Conservation (phyloP, 1,140 invertebrate species). For the Drosophila mojavensis region DNA sequence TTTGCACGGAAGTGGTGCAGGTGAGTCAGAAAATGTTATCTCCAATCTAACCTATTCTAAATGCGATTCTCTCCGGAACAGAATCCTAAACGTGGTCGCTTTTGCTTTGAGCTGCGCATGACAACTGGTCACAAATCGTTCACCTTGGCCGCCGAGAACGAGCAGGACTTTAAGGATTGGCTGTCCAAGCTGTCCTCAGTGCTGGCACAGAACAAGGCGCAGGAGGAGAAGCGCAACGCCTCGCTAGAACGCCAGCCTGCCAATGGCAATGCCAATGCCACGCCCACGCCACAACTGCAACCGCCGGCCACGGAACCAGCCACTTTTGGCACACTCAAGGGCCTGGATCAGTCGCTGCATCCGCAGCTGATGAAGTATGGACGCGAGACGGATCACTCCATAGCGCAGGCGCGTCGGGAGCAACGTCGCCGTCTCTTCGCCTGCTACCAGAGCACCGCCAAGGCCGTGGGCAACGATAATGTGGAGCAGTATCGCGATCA, state of each 20-base stretch:
- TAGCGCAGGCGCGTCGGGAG: slow-evolving; percentile 91
- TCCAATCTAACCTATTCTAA: not conserved
- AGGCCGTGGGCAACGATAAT: slow-evolving; percentile 79
- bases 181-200: slow-evolving; percentile 89
- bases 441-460: slow-evolving; percentile 66
- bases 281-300: slow-evolving; percentile 78
- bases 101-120: slow-evolving; percentile 95
- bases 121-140: slow-evolving; percentile 92
- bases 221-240: slow-evolving; percentile 88
- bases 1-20: slow-evolving; percentile 93
- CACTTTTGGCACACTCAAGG: slow-evolving; percentile 90
- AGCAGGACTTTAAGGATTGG: slow-evolving; percentile 94
- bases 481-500: slow-evolving; percentile 89
- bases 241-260: slow-evolving; percentile 87
- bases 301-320: slow-evolving; percentile 66
- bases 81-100: slow-evolving; percentile 93
- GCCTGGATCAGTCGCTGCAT: slow-evolving; percentile 95
- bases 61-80: slow-evolving; percentile 74
- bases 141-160: slow-evolving; percentile 93
- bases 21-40: slow-evolving; percentile 84
- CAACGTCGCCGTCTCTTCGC: slow-evolving; percentile 89
- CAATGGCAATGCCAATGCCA: slow-evolving; percentile 84
- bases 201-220: slow-evolving; percentile 90
- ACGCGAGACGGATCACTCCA: slow-evolving; percentile 93
- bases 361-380: slow-evolving; percentile 93